Base-by-base conservation (phyloP, 2,888 invertebrate species). In the Strigamia transsilvanica region DNA sequence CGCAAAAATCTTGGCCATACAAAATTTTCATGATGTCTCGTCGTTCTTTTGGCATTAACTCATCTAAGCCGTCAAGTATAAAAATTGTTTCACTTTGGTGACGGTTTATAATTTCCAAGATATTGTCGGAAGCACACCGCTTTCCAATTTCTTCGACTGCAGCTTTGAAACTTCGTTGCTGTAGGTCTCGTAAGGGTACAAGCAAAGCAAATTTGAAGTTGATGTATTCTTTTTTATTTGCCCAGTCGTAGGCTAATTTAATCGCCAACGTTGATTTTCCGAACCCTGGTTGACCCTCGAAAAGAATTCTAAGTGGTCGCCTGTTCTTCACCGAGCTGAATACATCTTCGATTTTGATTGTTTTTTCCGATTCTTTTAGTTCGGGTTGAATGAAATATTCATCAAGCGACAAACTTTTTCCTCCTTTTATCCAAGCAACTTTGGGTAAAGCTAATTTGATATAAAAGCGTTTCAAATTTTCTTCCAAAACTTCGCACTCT, bases 401-500 rank as follows among this genome's bases (percentile, higher is more conserved):
- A 7, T 34, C 4, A 5, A 34, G 3, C 7, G 7, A 34, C 7
- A 34, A 34, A 34, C 7, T 7, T 7, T 5, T 34, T 34, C 34
- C 34, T 34, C 7, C 34, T 34, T 34, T 7, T 7, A 34, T 5
- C 3, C 7, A 34, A 34, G 34, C 34, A 5, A 7, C 4, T 7
- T 7, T 34, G 3, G 34, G 34, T 34, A 34, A 34, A 34, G 7
- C 34, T 34, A 34, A 7, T 34, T 3, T 5, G 34, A 3, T 3
- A 7, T 34, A 34, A 34, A 5, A 34, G 34, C 7, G 4, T 34
- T 7, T 3, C 3, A 34, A 7, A 5, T 2, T 51, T 12, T 1
- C 51, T 41, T 13, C 46, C 73, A 18, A 80, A 41, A 83, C 32
- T 18, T 83, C 83, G n/a, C 77, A 34, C 9, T 32, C 7, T 82